phyloP scores from a whole-genome alignment of 2,797 vertebrate species.

The Sebastes paucispinis region DNA sequence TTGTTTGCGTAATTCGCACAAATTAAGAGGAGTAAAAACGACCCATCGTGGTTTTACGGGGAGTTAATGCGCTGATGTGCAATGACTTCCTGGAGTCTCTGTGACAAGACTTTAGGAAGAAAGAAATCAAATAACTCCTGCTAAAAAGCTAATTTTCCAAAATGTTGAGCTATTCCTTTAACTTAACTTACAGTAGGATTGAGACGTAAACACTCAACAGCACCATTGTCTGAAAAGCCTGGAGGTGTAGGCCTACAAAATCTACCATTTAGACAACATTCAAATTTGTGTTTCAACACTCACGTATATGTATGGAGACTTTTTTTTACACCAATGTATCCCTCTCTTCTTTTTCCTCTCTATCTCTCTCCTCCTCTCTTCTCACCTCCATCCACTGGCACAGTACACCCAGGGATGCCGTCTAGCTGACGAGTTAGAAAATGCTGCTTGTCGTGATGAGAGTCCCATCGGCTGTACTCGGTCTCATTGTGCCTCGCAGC shows the following conservation, averaged over 20 bases:
- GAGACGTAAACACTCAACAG: constrained; percentile 1
- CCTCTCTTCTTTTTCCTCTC: not conserved
- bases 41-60: not conserved
- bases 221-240: constrained; percentile 1
- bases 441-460: constrained; percentile 24
- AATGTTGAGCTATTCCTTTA: not conserved
- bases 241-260: not conserved
- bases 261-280: not conserved
- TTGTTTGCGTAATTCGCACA: not conserved
- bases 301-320: not conserved
- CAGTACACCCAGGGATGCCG: not conserved
- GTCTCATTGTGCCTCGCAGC: constrained; percentile 27
- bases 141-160: not conserved
- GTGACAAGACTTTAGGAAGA: not conserved
- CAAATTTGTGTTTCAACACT: not conserved
- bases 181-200: not conserved
- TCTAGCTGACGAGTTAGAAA: constrained; percentile 36
- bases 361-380: not conserved
- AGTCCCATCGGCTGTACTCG: not conserved
- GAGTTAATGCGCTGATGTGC: not conserved
- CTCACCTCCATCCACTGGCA: not conserved
- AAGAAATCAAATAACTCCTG: not conserved
- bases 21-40: not conserved
- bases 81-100: not conserved
- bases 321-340: constrained; percentile 1